phyloP scores from a whole-genome alignment of 2,113 vertebrate species.

The Tupaia tana region DNA sequence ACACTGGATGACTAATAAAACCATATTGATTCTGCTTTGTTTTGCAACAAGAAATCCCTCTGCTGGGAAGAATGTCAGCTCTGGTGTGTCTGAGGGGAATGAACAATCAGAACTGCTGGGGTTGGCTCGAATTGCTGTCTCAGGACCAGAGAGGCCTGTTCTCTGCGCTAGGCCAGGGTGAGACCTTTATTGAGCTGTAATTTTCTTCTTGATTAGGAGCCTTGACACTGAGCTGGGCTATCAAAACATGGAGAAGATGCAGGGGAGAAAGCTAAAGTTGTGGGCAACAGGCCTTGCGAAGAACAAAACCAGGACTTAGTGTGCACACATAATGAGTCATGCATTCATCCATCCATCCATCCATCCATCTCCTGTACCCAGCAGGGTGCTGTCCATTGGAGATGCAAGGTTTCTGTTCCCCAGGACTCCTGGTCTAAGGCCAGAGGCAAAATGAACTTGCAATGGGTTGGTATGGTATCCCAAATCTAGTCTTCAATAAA shows the following conservation, averaged over 20 bases:
- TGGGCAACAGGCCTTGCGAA: not conserved
- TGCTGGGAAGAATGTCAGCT: conserved; percentile 44
- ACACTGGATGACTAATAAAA: conserved; percentile 51
- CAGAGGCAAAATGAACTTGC: not conserved
- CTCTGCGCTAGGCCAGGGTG: not conserved
- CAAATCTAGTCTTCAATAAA: not conserved
- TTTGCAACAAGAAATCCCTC: conserved; percentile 56
- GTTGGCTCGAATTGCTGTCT: conserved; percentile 22
- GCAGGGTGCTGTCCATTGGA: not conserved
- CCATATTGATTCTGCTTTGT: conserved; percentile 57
- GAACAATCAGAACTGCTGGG: conserved; percentile 16
- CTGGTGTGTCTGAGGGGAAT: conserved; percentile 17
- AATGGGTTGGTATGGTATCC: not conserved
- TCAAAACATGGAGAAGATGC: not conserved
- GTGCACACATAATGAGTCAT: not conserved
- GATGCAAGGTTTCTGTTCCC: not conserved
- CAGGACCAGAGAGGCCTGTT: not conserved
- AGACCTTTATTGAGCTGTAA: not conserved
- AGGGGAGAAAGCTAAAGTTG: not conserved
- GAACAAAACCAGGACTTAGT: not conserved
- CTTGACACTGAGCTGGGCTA: not conserved
- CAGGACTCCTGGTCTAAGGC: not conserved
- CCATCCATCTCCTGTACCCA: not conserved
- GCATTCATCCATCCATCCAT: not conserved
- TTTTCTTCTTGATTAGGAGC: not conserved